These are phyloP conservation scores for Schrankia costaestrigalis DNA, from an alignment of 2,888 invertebrate genomes.

Conservation along the genomic window DNA sequence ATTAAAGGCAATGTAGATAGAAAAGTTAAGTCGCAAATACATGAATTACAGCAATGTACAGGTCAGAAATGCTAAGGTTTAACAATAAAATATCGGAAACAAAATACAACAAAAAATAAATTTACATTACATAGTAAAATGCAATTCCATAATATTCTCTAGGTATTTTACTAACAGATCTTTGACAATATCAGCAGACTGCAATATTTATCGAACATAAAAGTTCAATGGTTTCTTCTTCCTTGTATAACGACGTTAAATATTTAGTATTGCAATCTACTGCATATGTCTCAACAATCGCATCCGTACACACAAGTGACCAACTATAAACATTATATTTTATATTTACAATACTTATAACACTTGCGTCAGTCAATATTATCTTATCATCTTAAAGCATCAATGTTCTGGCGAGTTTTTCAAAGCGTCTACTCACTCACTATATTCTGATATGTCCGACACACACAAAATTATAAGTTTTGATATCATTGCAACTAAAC, in stretches of 20 bases:
- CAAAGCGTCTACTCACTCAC: conserved; percentile 32
- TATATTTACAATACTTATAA: conserved; percentile 74
- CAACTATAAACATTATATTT: conserved; percentile 56
- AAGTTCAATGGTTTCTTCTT: background rate
- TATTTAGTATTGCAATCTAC: conserved; percentile 24
- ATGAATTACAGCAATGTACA: conserved; percentile 52
- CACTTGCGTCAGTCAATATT: conserved; percentile 74
- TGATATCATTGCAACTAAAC: too few relatives aligned
- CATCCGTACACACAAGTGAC: conserved; percentile 62
- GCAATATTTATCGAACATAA: conserved; percentile 5
- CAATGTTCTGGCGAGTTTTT: conserved; percentile 24
- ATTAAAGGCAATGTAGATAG: conserved; percentile 67
- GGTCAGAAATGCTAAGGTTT: conserved; percentile 39
- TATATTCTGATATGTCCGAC: conserved; percentile 29
- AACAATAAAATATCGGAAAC: conserved; percentile 34
- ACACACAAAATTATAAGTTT: too few relatives aligned
- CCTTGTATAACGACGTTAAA: conserved; percentile 1
- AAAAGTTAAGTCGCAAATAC: conserved; percentile 56
- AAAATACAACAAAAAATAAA: conserved; percentile 29
- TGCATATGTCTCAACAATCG: conserved; percentile 39
- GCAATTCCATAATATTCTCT: conserved; percentile 61
- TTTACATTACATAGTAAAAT: conserved; percentile 38
- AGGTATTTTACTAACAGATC: conserved; percentile 38
- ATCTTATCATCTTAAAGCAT: conserved; percentile 48
- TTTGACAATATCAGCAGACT: conserved; percentile 25